A percentile compares a stretch with the other conserved stretches of the same genome.
Conservation (phyloP, 2,113 vertebrate species). For the Odontophorus gujanensis region DNA sequence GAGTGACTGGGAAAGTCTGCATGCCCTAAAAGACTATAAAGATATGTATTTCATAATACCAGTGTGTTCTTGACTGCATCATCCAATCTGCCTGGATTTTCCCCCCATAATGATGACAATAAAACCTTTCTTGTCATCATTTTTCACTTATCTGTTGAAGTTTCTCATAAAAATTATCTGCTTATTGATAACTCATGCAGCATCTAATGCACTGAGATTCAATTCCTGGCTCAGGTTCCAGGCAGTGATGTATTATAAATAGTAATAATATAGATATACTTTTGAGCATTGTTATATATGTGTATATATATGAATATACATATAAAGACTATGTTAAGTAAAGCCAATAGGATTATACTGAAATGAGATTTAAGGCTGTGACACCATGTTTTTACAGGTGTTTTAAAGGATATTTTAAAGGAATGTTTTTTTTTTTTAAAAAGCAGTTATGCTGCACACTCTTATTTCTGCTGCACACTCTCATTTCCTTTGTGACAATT, state of each 20-base stretch:
- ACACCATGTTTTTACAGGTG: neutral
- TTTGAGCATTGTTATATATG: neutral
- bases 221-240: neutral
- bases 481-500: neutral
- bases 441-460: neutral
- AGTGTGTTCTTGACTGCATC: neutral
- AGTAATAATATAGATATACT: neutral
- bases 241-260: neutral
- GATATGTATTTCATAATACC: neutral
- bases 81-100: neutral
- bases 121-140: neutral
- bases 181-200: neutral
- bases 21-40: rapidly evolving
- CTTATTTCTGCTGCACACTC: neutral
- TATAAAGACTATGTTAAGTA: neutral
- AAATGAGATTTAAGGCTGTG: neutral
- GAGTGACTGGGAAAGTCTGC: neutral
- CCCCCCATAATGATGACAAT: neutral
- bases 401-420: neutral
- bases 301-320: neutral
- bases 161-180: neutral
- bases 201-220: neutral
- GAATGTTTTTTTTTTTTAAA: too few relatives aligned
- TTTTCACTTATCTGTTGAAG: neutral
- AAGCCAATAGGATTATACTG: neutral